Conservation (phyloP, 2,113 vertebrate genomes). For the Tetrao urogallus region DNA sequence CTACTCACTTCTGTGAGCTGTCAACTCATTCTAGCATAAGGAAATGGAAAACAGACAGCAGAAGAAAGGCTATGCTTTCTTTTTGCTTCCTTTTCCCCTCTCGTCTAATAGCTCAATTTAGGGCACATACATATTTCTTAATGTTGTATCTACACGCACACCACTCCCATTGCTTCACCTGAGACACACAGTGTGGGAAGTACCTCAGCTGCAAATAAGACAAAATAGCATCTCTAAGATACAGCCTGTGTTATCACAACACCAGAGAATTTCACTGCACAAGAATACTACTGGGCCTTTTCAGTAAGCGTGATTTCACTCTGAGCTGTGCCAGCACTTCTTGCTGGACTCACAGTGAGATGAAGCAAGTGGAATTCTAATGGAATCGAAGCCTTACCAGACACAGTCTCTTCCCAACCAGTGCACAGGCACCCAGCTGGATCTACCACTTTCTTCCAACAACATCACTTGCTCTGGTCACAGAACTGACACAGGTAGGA, state of each 20-base stretch:
- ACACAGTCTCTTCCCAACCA: neutral
- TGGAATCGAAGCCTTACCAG: neutral
- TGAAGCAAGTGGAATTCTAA: neutral
- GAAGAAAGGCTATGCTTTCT: neutral
- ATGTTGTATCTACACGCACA: neutral
- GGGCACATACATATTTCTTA: neutral
- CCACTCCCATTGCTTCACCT: neutral
- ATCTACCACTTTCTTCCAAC: neutral
- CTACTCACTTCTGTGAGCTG: neutral
- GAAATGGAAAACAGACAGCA: neutral
- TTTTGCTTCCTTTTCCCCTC: neutral
- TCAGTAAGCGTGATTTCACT: neutral
- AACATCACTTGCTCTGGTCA: accelerated
- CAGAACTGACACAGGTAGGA: neutral
- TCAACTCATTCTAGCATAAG: neutral
- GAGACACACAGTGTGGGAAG: neutral
- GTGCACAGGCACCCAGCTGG: neutral
- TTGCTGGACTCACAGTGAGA: neutral
- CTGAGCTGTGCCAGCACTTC: accelerated
- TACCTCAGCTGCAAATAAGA: neutral
- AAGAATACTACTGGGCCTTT: neutral
- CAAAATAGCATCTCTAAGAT: neutral
- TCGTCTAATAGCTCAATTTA: neutral
- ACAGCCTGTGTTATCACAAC: accelerated
- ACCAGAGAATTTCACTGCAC: neutral